Conservation (phyloP, 2,888 invertebrate genomes). For the Smittia aterrima region DNA sequence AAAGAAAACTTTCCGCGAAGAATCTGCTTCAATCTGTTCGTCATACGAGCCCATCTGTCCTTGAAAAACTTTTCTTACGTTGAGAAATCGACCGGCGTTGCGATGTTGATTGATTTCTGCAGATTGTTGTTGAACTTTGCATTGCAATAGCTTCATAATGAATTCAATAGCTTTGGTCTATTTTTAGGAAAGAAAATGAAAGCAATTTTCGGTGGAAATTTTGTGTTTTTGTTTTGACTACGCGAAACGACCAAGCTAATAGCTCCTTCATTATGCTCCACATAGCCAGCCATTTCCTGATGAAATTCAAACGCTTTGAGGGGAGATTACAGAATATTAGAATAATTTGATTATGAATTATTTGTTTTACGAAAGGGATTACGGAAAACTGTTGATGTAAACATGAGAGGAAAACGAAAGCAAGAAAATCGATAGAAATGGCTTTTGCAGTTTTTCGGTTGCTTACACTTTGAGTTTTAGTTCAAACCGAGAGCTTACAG, state of each 20-base stretch:
- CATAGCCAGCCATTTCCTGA: not conserved
- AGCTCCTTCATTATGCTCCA: not conserved
- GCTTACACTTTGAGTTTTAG: not conserved
- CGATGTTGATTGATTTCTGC: not conserved
- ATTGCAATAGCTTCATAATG: not conserved
- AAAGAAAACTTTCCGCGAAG: not conserved
- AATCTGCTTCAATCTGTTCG: not conserved
- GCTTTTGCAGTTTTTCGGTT: not conserved
- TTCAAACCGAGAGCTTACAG: too few relatives aligned
- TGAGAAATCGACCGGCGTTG: not conserved
- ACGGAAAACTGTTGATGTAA: conserved; percentile 23
- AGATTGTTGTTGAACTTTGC: not conserved
- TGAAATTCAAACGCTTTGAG: not conserved
- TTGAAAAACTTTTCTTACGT: not conserved
- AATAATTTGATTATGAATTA: conserved; percentile 20
- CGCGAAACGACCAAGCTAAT: not conserved
- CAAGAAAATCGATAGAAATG: not conserved
- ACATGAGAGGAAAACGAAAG: conserved; percentile 16
- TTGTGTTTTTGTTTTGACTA: too few relatives aligned
- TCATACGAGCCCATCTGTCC: not conserved
- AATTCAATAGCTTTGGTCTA: not conserved
- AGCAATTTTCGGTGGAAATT: too few relatives aligned
- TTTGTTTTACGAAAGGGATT: conserved; percentile 2
- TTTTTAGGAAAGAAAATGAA: too few relatives aligned
- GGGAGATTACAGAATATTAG: not conserved